Percentiles rank a stretch among this genome's conserved stretches.
Evolutionary conservation across 2,113 vertebrate species (phyloP).

Genomic region (Eolophus roseicapilla): DNA sequence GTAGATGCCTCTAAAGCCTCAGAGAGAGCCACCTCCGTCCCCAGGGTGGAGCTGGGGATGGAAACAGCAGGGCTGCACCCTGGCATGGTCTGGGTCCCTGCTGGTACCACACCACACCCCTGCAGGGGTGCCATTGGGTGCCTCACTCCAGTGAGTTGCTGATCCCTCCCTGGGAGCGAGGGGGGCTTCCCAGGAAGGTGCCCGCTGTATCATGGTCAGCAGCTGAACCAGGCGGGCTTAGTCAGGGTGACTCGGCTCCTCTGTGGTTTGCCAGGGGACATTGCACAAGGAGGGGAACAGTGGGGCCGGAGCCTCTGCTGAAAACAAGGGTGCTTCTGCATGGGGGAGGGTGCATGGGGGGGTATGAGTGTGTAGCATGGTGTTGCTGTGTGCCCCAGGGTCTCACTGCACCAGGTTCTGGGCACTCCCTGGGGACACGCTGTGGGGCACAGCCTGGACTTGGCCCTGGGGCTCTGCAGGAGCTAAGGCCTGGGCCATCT

Average conservation of each 20-base stretch:
- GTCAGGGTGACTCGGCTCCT: conserved; percentile 27
- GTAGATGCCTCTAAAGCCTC: neutral
- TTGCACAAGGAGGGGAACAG: neutral
- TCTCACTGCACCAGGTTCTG: neutral
- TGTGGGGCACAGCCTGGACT: neutral
- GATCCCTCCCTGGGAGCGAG: neutral
- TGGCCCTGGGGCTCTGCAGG: neutral
- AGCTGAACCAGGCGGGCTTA: neutral
- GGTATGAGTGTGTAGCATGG: rapidly evolving
- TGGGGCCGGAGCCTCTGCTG: neutral
- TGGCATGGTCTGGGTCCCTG: neutral
- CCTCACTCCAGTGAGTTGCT: rapidly evolving
- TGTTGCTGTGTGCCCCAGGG: neutral
- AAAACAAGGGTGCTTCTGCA: neutral
- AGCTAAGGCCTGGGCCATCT: neutral
- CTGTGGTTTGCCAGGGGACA: neutral
- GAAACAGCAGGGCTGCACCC: neutral
- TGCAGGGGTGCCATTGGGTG: rapidly evolving
- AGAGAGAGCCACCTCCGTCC: rapidly evolving
- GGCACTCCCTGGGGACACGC: neutral
- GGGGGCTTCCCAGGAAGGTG: neutral
- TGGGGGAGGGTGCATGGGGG: rapidly evolving
- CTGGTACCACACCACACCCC: rapidly evolving
- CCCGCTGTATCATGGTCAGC: neutral
- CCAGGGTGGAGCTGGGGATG: no score